Base-by-base conservation (phyloP, 1,140 invertebrate genomes). In the Drosophila pseudoananassae region DNA sequence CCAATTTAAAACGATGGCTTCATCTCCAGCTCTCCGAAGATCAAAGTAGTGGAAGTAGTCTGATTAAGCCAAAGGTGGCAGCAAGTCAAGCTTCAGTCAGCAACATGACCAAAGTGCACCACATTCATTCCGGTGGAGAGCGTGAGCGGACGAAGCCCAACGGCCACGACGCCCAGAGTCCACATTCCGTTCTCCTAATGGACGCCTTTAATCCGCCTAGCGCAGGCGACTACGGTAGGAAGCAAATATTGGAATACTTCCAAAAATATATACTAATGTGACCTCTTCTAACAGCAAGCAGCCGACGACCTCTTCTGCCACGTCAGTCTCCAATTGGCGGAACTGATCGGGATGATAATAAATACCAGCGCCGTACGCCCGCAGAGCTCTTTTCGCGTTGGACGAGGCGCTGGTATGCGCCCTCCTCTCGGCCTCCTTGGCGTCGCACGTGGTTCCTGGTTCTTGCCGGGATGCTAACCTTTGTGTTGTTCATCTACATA, bases 101-200 rank as follows among this genome's bases (percentile, higher is more conserved):
- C 52, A 90, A 80, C 53, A 89, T 91, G 69, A 91, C 90, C 68
- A 91, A 91, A 88, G 82, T 91, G 54, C 90, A 91, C 69, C 82
- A 85, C 60, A 46, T 72, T 17, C 72, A 76, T 69, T 79, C 75
- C 69, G 70, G 66, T 15, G 76, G 72, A 45, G 90, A 91, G 46
- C 77, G 72, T 4, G 90, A 91, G 58, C 85, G 89, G 23, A 64
- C 69, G 17, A 91, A 91, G 61, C 52, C 70, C 0, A 91, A 91
- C 49, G 87, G 85, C 33, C 36, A 69, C 33, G 57, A 81, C 17
- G 47, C 76, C 33, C 53, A 51, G 45, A 91, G 76, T 78, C 91
- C 91, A 78, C 91, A 92, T 91, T 92, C 90, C 75, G 90, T 91
- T 23, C 77, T 91, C n/a, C 49, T 91, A 15, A 91, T 91, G 90